phyloP scores from a whole-genome alignment of 2,888 invertebrate genomes.

The Sepioteuthis lessoniana region DNA sequence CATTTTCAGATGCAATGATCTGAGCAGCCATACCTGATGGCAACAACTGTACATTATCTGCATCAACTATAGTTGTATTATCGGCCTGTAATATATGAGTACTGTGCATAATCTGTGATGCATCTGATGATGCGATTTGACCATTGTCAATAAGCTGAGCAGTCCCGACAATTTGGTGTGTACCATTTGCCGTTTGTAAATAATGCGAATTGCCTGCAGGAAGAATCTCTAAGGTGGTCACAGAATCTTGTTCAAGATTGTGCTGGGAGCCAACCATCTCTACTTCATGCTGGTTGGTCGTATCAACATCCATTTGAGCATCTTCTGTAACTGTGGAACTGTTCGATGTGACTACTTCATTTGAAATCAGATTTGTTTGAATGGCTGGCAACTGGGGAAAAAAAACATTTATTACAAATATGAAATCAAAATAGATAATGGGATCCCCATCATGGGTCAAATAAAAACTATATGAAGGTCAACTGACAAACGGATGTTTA shows the following conservation, averaged over 20 bases:
- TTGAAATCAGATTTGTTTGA: background rate
- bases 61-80: background rate
- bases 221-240: constrained; percentile 40
- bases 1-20: background rate
- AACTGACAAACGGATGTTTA: too few species aligned
- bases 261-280: background rate
- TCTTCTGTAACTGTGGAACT: background rate
- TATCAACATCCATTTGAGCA: background rate
- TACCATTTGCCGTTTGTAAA: constrained; percentile 39
- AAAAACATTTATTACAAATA: background rate
- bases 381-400: background rate
- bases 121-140: background rate
- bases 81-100: constrained; percentile 44
- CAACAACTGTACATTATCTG: constrained; percentile 36
- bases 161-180: constrained; percentile 23
- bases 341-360: background rate
- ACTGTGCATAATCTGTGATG: constrained; percentile 2
- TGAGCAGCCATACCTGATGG: constrained; percentile 39
- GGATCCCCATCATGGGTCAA: too few species aligned
- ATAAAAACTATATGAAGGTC: too few species aligned
- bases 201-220: background rate
- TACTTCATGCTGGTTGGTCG: background rate
- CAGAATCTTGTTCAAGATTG: background rate
- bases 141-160: background rate
- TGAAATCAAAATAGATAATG: background rate